Base-by-base conservation (phyloP, 1,140 invertebrate genomes). In the Formica exsecta region DNA sequence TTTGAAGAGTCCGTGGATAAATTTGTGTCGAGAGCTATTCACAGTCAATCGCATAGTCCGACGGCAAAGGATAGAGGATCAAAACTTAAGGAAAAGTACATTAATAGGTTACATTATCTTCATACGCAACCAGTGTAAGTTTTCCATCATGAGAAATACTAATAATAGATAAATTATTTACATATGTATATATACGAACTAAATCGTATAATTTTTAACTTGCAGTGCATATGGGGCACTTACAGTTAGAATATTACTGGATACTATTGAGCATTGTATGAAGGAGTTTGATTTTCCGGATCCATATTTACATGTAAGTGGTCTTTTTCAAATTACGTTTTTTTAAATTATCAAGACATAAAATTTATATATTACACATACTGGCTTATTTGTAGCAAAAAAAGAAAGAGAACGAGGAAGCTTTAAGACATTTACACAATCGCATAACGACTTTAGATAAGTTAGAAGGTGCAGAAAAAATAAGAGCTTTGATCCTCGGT, bases 261-360 rank as follows among this genome's bases (percentile, higher is more conserved):
- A 99, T 93, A 97, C 98, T 66, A 98, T 99, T 92, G 98, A 99
- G 95, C 98, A 98, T 93, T 98, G 97, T 93, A 96, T 99, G 92
- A 96, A 97, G 89, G 97, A 98, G 92, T 98, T 98, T 93, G 97
- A 98, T 85, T 99, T 99, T 94, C 97, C 98, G 90, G 99, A 99
- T 96, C 97, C 98, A 13, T 99, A 98, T 96, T 96, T 97, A 66
- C 96, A 96, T 87, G 97, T 97, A 94, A 97, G 97, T 91, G 95
- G 70, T 66, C 65, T 61, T 32, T n/a, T n/a, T 96, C 89, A 94
- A 44, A 44, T 44, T 44, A 94, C 66, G 92, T 95, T 59, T 96
- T 96, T 96, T 22, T 29, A 80, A 80, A 48, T 62, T 19, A 16
- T 36, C 1, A 11, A 61, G 65, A 8, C 16, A 9, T 36, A 25